A percentile compares a stretch with the other conserved stretches of the same genome.
These are phyloP conservation scores for Phoxinus dragarum DNA, from an alignment of 2,797 vertebrate species.

Conservation along the genomic window DNA sequence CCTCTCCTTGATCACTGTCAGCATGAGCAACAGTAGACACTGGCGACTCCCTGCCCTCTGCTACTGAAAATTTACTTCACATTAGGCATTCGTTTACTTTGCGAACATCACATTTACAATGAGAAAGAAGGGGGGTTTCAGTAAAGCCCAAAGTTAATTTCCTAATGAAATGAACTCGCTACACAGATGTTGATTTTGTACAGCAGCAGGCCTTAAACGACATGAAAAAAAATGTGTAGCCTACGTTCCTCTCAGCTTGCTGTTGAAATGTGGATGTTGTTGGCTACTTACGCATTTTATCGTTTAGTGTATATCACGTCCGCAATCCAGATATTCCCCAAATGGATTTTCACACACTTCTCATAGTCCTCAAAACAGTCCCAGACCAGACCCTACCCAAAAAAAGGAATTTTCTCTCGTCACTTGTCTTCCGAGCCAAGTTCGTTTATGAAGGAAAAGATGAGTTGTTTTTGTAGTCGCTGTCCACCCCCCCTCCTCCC, in stretches of 20 bases:
- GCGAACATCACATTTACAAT: not conserved
- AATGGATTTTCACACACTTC: slow-evolving; percentile 29
- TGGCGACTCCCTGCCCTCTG: slow-evolving; percentile 72
- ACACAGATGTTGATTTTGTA: not conserved
- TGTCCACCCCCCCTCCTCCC: slow-evolving; percentile 54
- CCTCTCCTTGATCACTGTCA: slow-evolving; percentile 57
- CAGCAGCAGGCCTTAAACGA: not conserved
- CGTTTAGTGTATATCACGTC: slow-evolving; percentile 25
- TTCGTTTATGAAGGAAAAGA: slow-evolving; percentile 64
- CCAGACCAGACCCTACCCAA: slow-evolving; percentile 27
- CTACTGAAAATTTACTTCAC: slow-evolving; percentile 63
- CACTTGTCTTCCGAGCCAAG: slow-evolving; percentile 48
- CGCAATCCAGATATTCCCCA: slow-evolving; percentile 38
- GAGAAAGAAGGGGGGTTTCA: not conserved
- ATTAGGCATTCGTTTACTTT: not conserved
- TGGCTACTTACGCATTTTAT: slow-evolving; percentile 64
- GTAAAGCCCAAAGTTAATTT: not conserved
- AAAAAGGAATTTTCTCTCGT: slow-evolving; percentile 16
- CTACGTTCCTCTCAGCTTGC: not conserved
- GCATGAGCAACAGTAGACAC: slow-evolving; percentile 59
- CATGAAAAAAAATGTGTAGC: not conserved
- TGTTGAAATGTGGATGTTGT: not conserved
- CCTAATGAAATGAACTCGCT: not conserved
- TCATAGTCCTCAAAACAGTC: slow-evolving; percentile 31
- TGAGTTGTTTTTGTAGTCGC: slow-evolving; percentile 69